Evolutionary conservation across 1,140 invertebrate genomes (phyloP), one percentile per base, ranked within the genome.

Genomic region (Drosophila parabipectinata): DNA sequence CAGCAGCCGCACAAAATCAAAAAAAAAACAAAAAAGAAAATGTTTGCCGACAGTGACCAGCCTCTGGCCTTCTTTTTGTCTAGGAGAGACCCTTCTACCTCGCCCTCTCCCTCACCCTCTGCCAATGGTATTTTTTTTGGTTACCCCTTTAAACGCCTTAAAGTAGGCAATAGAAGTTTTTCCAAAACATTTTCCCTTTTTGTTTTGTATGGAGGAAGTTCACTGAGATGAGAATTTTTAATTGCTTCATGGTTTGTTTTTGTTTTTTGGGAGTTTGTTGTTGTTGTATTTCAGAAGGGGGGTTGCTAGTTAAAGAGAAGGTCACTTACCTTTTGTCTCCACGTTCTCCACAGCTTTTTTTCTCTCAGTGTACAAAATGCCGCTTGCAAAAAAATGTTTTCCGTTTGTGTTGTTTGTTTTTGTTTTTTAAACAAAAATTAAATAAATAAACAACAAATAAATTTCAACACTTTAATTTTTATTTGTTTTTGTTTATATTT

Each of bases 251-350:
- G n/a, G 51, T 66, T 66, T 18, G 12, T 26, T 41, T 21, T 10
- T 14, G 21, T 15, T 37, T 37, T 37, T 37, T 26, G 26, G 60
- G 47, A 67, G 60, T 66, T 60, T 21, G 15, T 26, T 41, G 32
- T 15, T 14, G 32, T 32, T 10, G 15, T 15, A 1, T 9, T 32
- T 4, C 3, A 37, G 12, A 6, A 9, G 24, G 50, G 18, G 7
- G 14, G 48, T 28, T 39, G 34, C 15, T 50, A 21, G 53, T 77
- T 54, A 14, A 34, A 39, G 55, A 72, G 66, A 57, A 81, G 81
- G 81, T 85, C 81, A 85, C 81, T 85, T 85, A 85, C 81, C 81
- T 85, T 84, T 85, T 61, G 78, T 74, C 51, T 73, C 50, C 37
- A 37, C 59, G 51, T 47, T n/a, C 37, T 32, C 48, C 67, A 72